These are phyloP conservation scores for Phrynocephalus forsythii DNA, from an alignment of 2,797 vertebrate species.

Conservation along the genomic window DNA sequence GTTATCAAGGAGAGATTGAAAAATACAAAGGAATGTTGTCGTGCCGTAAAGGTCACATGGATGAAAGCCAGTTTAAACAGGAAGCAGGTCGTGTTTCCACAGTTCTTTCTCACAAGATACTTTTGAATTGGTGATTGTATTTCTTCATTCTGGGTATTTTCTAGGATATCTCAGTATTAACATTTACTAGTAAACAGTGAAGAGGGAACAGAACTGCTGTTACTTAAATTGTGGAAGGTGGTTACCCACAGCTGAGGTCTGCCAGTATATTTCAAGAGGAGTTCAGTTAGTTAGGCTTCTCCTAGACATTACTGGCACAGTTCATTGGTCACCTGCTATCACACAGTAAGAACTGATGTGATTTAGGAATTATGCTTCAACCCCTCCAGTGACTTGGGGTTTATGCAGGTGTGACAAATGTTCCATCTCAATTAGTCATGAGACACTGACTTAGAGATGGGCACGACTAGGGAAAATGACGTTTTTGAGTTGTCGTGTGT, in stretches of 20 bases:
- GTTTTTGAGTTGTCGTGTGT: too few species aligned
- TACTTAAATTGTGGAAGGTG: not conserved
- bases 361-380: too few species aligned
- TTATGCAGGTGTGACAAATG: not conserved
- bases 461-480: too few species aligned
- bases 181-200: not conserved
- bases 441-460: too few species aligned
- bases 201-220: not conserved
- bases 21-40: not conserved
- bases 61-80: slow-evolving; percentile 8
- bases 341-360: too few species aligned
- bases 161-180: not conserved
- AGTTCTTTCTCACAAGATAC: not conserved
- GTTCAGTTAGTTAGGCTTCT: not conserved
- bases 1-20: not conserved
- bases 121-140: not conserved
- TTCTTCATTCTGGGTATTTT: not conserved
- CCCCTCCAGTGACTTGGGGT: not conserved
- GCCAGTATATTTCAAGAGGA: not conserved
- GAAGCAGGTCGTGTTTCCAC: slow-evolving; percentile 2
- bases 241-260: not conserved
- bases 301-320: too few species aligned
- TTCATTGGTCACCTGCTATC: not conserved
- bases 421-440: too few species aligned
- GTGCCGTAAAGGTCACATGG: not conserved